Percentiles rank a stretch among this genome's conserved stretches.
phyloP scores from a whole-genome alignment of 2,113 vertebrate genomes.

The Spea multiplicata region DNA sequence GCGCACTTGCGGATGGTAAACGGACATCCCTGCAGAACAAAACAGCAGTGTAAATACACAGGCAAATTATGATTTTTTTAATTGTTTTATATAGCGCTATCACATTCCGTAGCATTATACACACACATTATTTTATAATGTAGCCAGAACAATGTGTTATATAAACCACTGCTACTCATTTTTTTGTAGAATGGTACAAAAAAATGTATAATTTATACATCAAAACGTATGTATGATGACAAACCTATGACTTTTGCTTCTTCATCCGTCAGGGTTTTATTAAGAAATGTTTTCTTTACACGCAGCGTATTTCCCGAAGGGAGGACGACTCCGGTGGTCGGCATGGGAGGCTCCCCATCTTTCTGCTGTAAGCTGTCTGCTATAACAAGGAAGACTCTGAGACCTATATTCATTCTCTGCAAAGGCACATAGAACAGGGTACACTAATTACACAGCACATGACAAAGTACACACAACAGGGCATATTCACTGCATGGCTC shows the following conservation, averaged over 20 bases:
- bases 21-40: constrained; percentile 83
- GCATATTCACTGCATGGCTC: not conserved
- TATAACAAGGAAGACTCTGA: constrained; percentile 95
- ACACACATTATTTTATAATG: no score
- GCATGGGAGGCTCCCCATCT: constrained; percentile 96
- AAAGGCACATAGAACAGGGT: constrained; percentile 27
- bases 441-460: not conserved
- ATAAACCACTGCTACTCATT: no score
- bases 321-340: constrained; percentile 93
- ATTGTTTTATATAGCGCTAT: no score
- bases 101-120: no score
- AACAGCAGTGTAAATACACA: no score
- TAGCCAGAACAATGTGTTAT: no score
- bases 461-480: not conserved
- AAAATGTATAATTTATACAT: no score
- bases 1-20: constrained; percentile 97
- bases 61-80: no score
- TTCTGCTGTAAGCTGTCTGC: constrained; percentile 98
- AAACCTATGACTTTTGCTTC: constrained; percentile 97
- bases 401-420: constrained; percentile 97
- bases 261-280: constrained; percentile 96
- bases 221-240: constrained; percentile 30
- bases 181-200: no score
- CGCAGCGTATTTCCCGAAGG: constrained; percentile 97
- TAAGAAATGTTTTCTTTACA: constrained; percentile 98